Base-by-base conservation (phyloP, 2,888 invertebrate species). In the Tortricodes alternella region DNA sequence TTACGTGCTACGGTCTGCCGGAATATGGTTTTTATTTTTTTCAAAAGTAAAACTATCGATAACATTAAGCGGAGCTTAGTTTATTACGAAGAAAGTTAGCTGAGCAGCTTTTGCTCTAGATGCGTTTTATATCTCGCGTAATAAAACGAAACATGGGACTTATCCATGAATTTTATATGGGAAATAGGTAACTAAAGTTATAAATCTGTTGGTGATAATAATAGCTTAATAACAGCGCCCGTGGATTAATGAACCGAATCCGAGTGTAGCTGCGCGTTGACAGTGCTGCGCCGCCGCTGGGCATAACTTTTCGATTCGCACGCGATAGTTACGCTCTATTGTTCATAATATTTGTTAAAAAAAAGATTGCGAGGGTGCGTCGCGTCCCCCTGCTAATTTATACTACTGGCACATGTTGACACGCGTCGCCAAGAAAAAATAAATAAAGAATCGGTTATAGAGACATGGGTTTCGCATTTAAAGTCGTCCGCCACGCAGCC, bases 341-440 rank as follows among this genome's bases (percentile, higher is more conserved):
- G 89, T 89, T 89, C 81, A 74, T 83, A 76, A 80, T 82, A 78
- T 85, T 86, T 85, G 81, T 83, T 78, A 80, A 84, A 88, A 84
- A 84, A 84, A 88, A 77, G 63, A 79, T 78, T 72, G 85, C 83
- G 80, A 87, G 89, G 89, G 89, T 80, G 83, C 79, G 73, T 67
- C 65, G 69, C 74, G 78, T 76, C 80, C 89, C 89, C 88, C 78
- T 80, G 89, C 88, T 89, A 90, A 90, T 89, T 90, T 89, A 81
- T 76, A 87, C 82, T 80, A 70, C 77, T 74, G 78, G 87, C 90
- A 85, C 88, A 89, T 87, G 89, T 85, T 85, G 90, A 89, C 90
- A 89, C 89, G 89, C 85, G 88, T 74, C 76, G 67, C 63, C 64
- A 74, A 76, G 85, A 81, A 85, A 83, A 85, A 82, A 78, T 74